These are phyloP conservation scores for Myathropa florea DNA, from an alignment of 2,888 invertebrate species.

Conservation along the genomic window DNA sequence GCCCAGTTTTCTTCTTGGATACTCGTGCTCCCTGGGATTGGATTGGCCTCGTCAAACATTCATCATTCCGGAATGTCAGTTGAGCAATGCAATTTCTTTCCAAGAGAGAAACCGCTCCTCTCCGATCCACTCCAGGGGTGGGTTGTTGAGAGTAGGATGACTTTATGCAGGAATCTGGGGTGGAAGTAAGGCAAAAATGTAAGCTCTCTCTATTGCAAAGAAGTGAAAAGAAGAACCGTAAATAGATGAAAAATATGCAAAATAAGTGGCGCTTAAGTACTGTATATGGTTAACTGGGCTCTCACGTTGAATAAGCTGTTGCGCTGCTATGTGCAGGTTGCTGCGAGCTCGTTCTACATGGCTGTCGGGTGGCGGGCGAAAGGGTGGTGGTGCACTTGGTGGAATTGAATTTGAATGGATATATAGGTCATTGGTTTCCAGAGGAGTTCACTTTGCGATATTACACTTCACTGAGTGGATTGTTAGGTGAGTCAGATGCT, in stretches of 20 bases:
- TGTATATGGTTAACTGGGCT: constrained; percentile 25
- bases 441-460: constrained; percentile 8
- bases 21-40: background rate
- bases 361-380: background rate
- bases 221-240: constrained; percentile 13
- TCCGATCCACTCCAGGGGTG: background rate
- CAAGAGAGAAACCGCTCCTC: background rate
- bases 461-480: background rate
- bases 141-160: background rate
- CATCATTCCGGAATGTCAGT: constrained; percentile 42
- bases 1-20: background rate
- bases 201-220: too few species aligned
- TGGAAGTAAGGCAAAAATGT: background rate
- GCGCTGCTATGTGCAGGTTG: constrained; percentile 14
- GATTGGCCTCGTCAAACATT: constrained; percentile 32
- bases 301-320: constrained; percentile 46
- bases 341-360: background rate
- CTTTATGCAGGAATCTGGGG: background rate
- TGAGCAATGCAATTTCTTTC: constrained; percentile 44
- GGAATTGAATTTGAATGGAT: constrained; percentile 21
- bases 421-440: constrained; percentile 39
- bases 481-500: background rate
- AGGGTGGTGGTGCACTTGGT: background rate
- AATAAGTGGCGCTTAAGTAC: constrained; percentile 28
- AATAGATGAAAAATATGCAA: constrained; percentile 47